Evolutionary conservation across 2,113 vertebrate genomes (phyloP).

Genomic region (Vireo altiloquus): DNA sequence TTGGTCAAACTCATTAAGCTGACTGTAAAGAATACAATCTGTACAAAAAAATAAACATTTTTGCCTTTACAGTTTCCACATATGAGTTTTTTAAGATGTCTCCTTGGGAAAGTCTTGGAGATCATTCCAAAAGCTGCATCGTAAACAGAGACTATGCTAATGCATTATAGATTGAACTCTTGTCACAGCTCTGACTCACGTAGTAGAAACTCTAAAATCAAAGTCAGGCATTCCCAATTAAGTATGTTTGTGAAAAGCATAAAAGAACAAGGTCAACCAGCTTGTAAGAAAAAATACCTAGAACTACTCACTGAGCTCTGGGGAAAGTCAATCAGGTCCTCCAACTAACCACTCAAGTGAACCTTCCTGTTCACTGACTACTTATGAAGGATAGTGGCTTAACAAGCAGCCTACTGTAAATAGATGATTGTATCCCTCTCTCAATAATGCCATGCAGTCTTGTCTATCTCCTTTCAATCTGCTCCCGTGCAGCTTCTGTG

Average conservation of each 20-base stretch:
- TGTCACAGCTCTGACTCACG: background rate
- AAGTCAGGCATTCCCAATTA: background rate
- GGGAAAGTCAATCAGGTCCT: background rate
- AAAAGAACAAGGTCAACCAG: background rate
- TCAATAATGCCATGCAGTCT: background rate
- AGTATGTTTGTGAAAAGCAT: background rate
- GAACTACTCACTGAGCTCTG: background rate
- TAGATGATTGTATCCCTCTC: background rate
- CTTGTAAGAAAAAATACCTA: background rate
- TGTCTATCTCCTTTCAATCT: background rate
- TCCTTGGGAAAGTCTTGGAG: background rate
- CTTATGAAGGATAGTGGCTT: background rate
- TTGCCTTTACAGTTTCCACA: background rate
- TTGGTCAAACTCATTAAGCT: background rate
- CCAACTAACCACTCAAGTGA: background rate
- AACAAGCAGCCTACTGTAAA: background rate
- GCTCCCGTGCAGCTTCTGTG: background rate
- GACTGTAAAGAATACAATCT: background rate
- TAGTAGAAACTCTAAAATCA: background rate
- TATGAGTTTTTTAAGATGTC: fast-evolving
- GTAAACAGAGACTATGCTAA: background rate
- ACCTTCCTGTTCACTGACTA: background rate
- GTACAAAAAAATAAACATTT: background rate
- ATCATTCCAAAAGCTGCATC: background rate
- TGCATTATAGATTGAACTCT: background rate